Base-by-base conservation (phyloP, 2,797 vertebrate genomes). In the Argyrosomus regius region DNA sequence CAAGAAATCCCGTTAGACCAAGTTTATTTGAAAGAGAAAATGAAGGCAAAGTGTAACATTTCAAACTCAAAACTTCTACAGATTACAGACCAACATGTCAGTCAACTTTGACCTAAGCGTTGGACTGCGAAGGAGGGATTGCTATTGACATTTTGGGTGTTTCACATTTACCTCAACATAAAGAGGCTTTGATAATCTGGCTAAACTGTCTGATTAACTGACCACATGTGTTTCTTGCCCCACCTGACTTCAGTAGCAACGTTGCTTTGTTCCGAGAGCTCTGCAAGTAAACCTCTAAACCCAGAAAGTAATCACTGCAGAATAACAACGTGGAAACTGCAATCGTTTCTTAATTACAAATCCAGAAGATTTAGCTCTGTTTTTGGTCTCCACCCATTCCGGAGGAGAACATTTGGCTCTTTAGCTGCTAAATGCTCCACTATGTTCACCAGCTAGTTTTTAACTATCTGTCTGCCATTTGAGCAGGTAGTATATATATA, bases 21-120 rank as follows among this genome's bases (percentile, higher is more conserved):
- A 57, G n/a, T 35, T 28, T 46, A 52, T 66, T 62, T 58, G 20
- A 17, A 50, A 43, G 28, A 64, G 18, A 43, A 41, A 43, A 67
- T 26, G 3, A 78, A 53, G 22, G 3, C 43, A 39, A 71, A 24
- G 12, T 63, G 49, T 66, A 26, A 41, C 13, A 18, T 13, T 35
- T 39, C 35, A 39, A 39, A 4, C 9, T 5, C 20, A 53, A 61
- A 24, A 52, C 45, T 9, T 16, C 61, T 16, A 28, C 24, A n/a
- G 20, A 57, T 67, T 39, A 48, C 24, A 46, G 16, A 61, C 7
- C 5, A 2, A 49, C 43, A 26, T 50, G 12, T 58, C 9, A 3
- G 60, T 65, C 4, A 45, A 10, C 52, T 35, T 43, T 68, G 45
- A 64, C 39, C 48, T 43, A 12, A 28, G 28, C 43, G 46, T 41